phyloP scores from a whole-genome alignment of 2,797 vertebrate species.

The Malurus splendens region DNA sequence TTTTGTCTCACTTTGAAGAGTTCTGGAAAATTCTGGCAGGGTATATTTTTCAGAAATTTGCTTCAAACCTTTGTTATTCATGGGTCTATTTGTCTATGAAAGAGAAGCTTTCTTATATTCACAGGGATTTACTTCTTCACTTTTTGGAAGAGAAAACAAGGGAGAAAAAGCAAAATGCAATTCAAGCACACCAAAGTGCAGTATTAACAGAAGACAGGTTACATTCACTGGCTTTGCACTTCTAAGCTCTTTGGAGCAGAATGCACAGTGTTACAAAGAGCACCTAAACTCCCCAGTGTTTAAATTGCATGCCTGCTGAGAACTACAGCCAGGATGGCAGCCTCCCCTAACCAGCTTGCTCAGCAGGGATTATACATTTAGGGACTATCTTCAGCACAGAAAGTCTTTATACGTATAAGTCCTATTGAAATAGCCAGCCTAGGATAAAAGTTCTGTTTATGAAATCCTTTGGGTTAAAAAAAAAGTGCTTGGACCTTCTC shows the following conservation, averaged over 20 bases:
- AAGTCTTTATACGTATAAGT: neutral
- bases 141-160: neutral
- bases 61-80: neutral
- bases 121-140: neutral
- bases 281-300: neutral
- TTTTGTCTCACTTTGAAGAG: neutral
- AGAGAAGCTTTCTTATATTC: neutral
- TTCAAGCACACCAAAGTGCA: neutral
- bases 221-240: neutral
- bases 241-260: neutral
- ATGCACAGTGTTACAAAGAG: neutral
- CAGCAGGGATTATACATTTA: conserved; percentile 20
- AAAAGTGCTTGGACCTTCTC: neutral
- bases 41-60: neutral
- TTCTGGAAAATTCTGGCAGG: neutral
- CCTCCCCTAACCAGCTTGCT: neutral
- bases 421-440: neutral
- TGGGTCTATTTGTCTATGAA: neutral
- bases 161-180: neutral
- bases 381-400: neutral
- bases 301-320: neutral
- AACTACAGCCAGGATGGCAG: neutral
- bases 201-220: neutral
- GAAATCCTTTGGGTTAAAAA: neutral
- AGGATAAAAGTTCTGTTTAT: conserved; percentile 23